Evolutionary conservation across 2,888 invertebrate species (phyloP).

Genomic region (Amiota communis): DNA sequence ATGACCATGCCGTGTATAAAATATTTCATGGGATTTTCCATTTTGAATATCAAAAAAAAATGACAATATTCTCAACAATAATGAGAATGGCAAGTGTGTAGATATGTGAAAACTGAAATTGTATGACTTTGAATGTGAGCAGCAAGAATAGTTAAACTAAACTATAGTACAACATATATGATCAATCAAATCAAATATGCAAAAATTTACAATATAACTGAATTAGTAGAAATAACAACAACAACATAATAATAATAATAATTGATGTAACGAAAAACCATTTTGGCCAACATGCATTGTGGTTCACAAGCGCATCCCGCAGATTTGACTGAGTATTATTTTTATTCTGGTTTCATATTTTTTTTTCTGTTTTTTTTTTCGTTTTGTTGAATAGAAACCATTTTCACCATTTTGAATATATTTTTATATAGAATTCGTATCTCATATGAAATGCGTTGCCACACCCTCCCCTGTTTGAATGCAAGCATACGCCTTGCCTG

Average conservation of each 20-base stretch:
- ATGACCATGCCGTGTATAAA: no score
- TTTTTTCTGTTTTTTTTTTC: constrained; percentile 16
- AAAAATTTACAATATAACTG: no score
- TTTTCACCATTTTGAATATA: constrained; percentile 27
- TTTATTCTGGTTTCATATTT: background rate
- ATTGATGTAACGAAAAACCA: constrained; percentile 23
- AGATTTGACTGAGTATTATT: constrained; percentile 5
- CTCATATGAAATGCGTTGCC: constrained; percentile 3
- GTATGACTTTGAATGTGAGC: no score
- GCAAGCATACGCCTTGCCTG: background rate
- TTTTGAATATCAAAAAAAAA: no score
- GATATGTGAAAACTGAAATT: no score
- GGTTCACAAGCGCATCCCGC: constrained; percentile 17
- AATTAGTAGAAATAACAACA: background rate
- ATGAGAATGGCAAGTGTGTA: no score
- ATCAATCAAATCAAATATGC: no score
- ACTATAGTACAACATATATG: no score
- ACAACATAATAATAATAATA: background rate
- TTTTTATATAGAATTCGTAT: background rate
- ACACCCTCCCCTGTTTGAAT: constrained; percentile 23
- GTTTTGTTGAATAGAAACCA: constrained; percentile 19
- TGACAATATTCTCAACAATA: no score
- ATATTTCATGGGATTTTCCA: no score
- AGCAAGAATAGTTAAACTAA: no score
- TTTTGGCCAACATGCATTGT: constrained; percentile 22